Evolutionary conservation across 2,797 vertebrate genomes (phyloP).

Genomic region (Thaleichthys pacificus): DNA sequence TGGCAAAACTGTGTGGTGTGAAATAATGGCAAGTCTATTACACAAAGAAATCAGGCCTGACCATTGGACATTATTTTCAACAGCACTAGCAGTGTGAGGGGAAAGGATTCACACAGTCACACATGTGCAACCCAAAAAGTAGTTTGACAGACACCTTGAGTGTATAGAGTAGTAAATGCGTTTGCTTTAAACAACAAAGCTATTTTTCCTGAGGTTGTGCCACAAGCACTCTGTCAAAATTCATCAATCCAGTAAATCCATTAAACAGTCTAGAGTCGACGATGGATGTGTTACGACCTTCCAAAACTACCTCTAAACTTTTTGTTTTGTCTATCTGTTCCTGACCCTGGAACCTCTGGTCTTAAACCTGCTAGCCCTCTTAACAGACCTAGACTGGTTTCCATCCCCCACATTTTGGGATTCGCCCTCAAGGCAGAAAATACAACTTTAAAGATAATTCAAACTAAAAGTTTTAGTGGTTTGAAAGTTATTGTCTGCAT

Average conservation of each 20-base stretch:
- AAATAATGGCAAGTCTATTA: background rate
- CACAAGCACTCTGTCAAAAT: conserved; percentile 68
- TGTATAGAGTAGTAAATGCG: conserved; percentile 49
- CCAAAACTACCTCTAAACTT: conserved; percentile 60
- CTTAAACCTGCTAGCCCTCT: conserved; percentile 58
- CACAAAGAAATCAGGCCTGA: background rate
- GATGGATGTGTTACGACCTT: conserved; percentile 59
- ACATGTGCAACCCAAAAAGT: conserved; percentile 34
- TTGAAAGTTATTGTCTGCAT: conserved; percentile 19
- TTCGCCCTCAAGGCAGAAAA: conserved; percentile 4
- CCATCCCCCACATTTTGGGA: background rate
- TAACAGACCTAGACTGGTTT: conserved; percentile 26
- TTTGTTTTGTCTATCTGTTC: conserved; percentile 66
- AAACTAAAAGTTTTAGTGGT: conserved; percentile 32
- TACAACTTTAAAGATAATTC: conserved; percentile 33
- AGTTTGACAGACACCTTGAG: conserved; percentile 26
- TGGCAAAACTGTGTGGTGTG: too few relatives aligned
- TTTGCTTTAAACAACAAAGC: conserved; percentile 47
- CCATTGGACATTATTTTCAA: background rate
- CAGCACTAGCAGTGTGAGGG: background rate
- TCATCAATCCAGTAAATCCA: conserved; percentile 72
- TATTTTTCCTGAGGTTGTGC: conserved; percentile 61
- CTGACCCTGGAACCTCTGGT: conserved; percentile 63
- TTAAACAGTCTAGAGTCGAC: conserved; percentile 81
- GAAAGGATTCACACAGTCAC: conserved; percentile 36